Base-by-base conservation (phyloP, 1,140 invertebrate genomes). In the Lasioglossum albipes region DNA sequence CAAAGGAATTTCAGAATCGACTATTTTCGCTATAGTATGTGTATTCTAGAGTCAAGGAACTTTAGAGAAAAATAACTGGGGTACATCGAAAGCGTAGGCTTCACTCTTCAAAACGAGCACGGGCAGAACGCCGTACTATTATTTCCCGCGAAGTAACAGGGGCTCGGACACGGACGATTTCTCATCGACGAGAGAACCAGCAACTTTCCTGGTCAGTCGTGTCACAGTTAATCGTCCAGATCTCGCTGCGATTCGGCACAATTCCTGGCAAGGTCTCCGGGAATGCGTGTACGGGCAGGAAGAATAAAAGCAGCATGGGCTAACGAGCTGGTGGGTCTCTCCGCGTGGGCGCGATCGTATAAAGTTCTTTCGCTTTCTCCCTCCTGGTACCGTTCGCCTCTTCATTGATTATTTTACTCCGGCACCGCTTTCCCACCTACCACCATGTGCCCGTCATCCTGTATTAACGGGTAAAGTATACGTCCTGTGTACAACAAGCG, bases 371-470 rank as follows among this genome's bases (percentile, higher is more conserved):
- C 79, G 78, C 83, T 84, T 75, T 79, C 75, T 78, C 73, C 80
- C 81, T 74, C 73, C 68, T 70, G 42, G 54, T 67, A 59, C 70
- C 71, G 69, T 65, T 81, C 74, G 73, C 81, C 79, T 78, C 71
- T 75, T 82, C 86, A 88, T 88, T 83, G 86, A 88, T 88, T 88
- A 87, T 81, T 87, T 87, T 87, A 81, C 80, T 83, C 84, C 73
- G 45, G 74, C 79, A 71, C 75, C 75, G 71, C 36, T 70, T 54
- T 42, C 59, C 79, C 49, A 77, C 75, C 78, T 72, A 83, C 78
- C 59, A 36, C 52, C 75, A 52, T 77, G 22, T 66, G 67, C 67
- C 42, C 59, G 45, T 54, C 49, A 66, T 77, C 49, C 72, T 81
- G 65, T 69, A 69, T 80, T 67, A 59, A 41, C 61, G 22, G 36